Base-by-base conservation (phyloP, 2,113 vertebrate genomes). In the Vulpes ferrilata region DNA sequence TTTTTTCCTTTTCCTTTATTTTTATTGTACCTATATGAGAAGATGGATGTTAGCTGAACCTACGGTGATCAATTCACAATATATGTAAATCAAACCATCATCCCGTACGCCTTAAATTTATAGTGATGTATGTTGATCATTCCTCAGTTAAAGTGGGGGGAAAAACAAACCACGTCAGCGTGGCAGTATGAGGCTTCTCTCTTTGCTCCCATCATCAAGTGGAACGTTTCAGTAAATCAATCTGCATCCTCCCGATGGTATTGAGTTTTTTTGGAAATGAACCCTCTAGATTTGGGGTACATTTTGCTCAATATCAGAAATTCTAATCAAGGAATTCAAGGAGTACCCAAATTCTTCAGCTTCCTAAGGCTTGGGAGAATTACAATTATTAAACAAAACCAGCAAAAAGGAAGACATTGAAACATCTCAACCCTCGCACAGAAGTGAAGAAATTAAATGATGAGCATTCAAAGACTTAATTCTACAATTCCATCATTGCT, bases 341-440 rank as follows among this genome's bases (percentile, higher is more conserved):
- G 57, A 89, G 23, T 10, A 74, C 71, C 19, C 51, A 73, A 84
- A 93, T 60, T 32, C 19, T 83, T 48, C 30, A 79, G 51, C 11
- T 79, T 92, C 55, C 73, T 48, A 89, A n/a, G 57, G 10, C 94
- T 93, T 43, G 67, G 32, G 71, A 80, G 78, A 74, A 85, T 80
- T 84, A n/a, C 5, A 85, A 85, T 64, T 53, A 67, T 4, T 74
- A 12, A 71, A 69, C 11, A 71, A 91, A 76, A 76, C 3, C 60
- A 43, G 10, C 74, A 55, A 55, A 69, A 48, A 51, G n/a, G 20
- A 88, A 57, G 11, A 82, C 48, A 71, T 2, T 65, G 88, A 91
- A 91, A 65, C 32, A 38, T 25, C n/a, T 38, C 57, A 87, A 38
- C 11, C 38, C 81, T 12, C 43, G 35, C 32, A 69, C 88, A 71